Evolutionary conservation across 35 echinoderm and acorn worm species (phyloP), one percentile per base, ranked within the genome.

Genomic region (Lytechinus pictus): DNA sequence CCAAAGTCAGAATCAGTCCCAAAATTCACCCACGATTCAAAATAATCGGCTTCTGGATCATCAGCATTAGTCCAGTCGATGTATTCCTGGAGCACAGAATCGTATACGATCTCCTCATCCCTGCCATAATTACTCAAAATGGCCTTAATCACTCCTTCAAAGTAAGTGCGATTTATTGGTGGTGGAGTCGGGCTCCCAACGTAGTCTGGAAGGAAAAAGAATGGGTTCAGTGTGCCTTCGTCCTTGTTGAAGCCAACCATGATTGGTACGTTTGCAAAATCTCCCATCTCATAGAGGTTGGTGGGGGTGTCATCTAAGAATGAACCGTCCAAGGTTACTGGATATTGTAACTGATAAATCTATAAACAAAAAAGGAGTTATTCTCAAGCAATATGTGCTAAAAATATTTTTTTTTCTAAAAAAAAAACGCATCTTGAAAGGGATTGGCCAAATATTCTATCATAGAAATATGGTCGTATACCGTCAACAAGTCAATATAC

Each of bases 161-260:
- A 96, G 33, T 94, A 71, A 33, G 91, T 94, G 29, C 61, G 54
- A 7, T 94, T 72, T 4, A 55, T 8, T 2, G 8, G 57, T 27
- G 28, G 27, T 13, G 72, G 12, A 55, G 95, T 87, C 66, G 79
- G 66, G 88, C 88, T 52, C 7, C 88, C 88, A 33, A 90, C 52
- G 16, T 90, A 90, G 19, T 52, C 89, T 55, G 95, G 95, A 91
- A 95, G 92, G 14, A 61, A 44, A 29, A 89, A 54, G 61, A 93
- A 21, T 8, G 94, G 94, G 9, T 87, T 94, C 27, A 97, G 61
- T 0, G 97, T 95, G n/a, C 97, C 97, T 79, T 98, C 97, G 16
- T 98, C 97, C 54, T 55, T 86, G 54, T 96, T 98, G 54, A 94
- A 94, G 29, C 97, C 97, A 14, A 97, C 88, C 72, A 98, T 55